A percentile compares a stretch with the other conserved stretches of the same genome.
Evolutionary conservation across 2,888 invertebrate species (phyloP).

Genomic region (Agrilus mali): DNA sequence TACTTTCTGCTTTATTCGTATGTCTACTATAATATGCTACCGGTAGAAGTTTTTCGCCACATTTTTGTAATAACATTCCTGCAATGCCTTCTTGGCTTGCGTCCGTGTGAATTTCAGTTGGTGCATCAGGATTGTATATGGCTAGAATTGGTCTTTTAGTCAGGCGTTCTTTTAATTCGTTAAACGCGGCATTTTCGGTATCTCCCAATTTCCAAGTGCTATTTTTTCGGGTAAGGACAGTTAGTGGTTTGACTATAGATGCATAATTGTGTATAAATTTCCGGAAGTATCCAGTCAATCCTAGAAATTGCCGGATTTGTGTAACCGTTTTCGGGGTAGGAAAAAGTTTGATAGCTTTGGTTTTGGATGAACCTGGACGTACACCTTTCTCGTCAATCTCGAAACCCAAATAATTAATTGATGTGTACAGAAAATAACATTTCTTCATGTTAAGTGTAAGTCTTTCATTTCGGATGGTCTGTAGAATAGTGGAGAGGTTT

Average conservation of each 20-base stretch:
- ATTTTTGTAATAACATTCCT: slow-evolving; percentile 1
- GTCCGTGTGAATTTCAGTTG: slow-evolving; percentile 1
- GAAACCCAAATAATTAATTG: slow-evolving; percentile 1
- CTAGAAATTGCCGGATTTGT: slow-evolving; percentile 14
- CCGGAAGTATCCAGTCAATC: slow-evolving; percentile 13
- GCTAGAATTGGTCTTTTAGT: no score
- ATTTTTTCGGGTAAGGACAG: slow-evolving; percentile 3
- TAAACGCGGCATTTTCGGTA: no score
- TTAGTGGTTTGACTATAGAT: slow-evolving; percentile 10
- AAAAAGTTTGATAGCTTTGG: slow-evolving; percentile 11
- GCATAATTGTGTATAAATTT: slow-evolving; percentile 12
- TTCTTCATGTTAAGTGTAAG: not conserved
- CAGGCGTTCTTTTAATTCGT: no score
- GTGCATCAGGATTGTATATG: not conserved
- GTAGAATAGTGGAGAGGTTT: not conserved
- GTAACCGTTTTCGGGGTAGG: slow-evolving; percentile 8
- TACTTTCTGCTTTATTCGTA: slow-evolving; percentile 12
- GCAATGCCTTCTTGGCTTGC: slow-evolving; percentile 1
- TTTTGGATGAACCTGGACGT: slow-evolving; percentile 12
- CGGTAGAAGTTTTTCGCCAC: slow-evolving; percentile 1
- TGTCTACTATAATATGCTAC: slow-evolving; percentile 15
- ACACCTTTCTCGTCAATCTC: slow-evolving; percentile 13
- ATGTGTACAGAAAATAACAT: not conserved
- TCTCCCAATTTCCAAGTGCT: no score
- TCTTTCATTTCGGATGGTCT: not conserved